Conservation (phyloP, 1,140 invertebrate species). For the Eriocheir sinensis region DNA sequence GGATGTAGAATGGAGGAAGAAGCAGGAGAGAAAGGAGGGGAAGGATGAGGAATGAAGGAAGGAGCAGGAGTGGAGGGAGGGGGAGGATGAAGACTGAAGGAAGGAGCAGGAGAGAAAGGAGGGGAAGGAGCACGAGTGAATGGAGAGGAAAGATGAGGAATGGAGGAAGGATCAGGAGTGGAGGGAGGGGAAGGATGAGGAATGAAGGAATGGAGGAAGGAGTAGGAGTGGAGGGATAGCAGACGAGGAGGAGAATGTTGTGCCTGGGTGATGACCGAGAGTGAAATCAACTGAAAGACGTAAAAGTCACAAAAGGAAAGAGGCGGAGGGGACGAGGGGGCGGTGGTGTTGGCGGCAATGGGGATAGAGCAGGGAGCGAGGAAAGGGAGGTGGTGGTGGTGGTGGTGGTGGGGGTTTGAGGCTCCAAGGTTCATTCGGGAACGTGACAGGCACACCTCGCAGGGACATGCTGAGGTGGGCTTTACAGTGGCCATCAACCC, state of each 20-base stretch:
- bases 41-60: background rate
- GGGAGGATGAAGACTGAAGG: background rate
- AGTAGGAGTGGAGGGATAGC: background rate
- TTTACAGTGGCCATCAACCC: background rate
- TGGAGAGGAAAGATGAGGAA: background rate
- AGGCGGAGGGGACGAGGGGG: background rate
- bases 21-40: background rate
- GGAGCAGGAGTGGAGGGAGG: background rate
- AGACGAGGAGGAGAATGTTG: background rate
- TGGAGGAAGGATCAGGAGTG: background rate
- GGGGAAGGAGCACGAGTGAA: background rate
- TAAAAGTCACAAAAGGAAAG: conserved; percentile 2
- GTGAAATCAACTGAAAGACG: conserved; percentile 25
- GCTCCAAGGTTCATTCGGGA: background rate
- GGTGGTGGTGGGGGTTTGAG: background rate
- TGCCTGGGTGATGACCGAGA: background rate
- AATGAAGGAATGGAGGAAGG: background rate
- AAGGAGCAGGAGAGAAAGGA: background rate
- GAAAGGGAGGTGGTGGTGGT: background rate
- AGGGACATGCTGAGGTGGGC: background rate
- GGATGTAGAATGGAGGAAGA: background rate
- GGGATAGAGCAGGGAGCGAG: background rate
- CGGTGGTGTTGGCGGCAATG: background rate
- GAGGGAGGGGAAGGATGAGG: background rate
- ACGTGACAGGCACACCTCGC: background rate